phyloP scores from a whole-genome alignment of 2,797 vertebrate genomes.

The Argyrosomus regius region DNA sequence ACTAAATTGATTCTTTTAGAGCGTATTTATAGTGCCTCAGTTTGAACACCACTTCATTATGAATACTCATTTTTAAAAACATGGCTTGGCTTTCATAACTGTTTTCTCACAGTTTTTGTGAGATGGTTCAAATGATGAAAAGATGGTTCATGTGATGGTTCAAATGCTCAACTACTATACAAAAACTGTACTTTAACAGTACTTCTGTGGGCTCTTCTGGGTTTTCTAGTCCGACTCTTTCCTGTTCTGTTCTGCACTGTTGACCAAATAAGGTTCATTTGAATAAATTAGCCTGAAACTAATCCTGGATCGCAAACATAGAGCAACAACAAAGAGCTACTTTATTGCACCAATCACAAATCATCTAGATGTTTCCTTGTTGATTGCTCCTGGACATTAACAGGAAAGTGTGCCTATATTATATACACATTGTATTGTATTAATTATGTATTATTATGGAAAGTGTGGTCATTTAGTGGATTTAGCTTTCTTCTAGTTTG shows the following conservation, averaged over 20 bases:
- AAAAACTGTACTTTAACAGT: too few species aligned
- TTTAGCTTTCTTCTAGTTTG: background rate
- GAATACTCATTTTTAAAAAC: background rate
- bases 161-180: too few species aligned
- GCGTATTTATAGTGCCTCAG: conserved; percentile 16
- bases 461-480: background rate
- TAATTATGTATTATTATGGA: conserved; percentile 16
- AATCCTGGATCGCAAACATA: background rate
- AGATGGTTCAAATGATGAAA: background rate
- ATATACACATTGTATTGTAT: background rate
- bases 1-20: conserved; percentile 25
- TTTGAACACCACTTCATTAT: background rate
- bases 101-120: background rate
- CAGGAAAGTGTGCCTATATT: background rate
- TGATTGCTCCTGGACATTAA: background rate
- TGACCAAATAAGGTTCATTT: background rate
- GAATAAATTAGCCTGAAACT: background rate
- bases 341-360: background rate
- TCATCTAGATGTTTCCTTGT: background rate
- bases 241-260: background rate
- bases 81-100: conserved; percentile 1
- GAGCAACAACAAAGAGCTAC: conserved; percentile 1
- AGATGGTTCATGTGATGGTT: too few species aligned
- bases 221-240: background rate
- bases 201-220: too few species aligned